These are phyloP conservation scores for Ecdyonurus torrentis DNA, from an alignment of 2,888 invertebrate species.

Conservation along the genomic window DNA sequence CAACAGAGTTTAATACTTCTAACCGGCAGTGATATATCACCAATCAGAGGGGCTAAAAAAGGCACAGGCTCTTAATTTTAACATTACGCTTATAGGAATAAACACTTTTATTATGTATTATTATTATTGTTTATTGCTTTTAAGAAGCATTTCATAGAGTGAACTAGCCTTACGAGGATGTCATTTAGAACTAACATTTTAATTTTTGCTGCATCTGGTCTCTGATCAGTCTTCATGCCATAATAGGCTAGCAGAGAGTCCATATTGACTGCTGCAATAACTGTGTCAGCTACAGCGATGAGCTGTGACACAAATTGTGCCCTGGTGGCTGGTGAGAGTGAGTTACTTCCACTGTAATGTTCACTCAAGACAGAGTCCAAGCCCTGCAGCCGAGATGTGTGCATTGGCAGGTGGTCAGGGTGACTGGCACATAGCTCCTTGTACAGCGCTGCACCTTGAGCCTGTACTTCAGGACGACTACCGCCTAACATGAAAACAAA, in stretches of 20 bases:
- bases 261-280: slow-evolving; percentile 54
- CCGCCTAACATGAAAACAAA: too few species aligned
- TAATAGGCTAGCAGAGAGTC: slow-evolving; percentile 62
- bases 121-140: background rate
- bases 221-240: slow-evolving; percentile 71
- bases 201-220: slow-evolving; percentile 64
- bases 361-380: slow-evolving; percentile 37
- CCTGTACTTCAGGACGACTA: background rate
- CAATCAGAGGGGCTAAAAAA: too few species aligned
- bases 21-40: too few species aligned
- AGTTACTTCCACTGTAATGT: slow-evolving; percentile 2
- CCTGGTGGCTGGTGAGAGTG: background rate
- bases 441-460: slow-evolving; percentile 48
- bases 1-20: too few species aligned
- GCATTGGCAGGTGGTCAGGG: slow-evolving; percentile 58
- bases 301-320: slow-evolving; percentile 11
- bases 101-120: too few species aligned
- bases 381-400: slow-evolving; percentile 61
- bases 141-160: background rate
- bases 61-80: too few species aligned
- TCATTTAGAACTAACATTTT: slow-evolving; percentile 40
- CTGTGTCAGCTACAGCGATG: slow-evolving; percentile 43
- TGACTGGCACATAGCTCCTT: slow-evolving; percentile 52
- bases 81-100: too few species aligned
- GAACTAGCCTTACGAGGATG: background rate